These are phyloP conservation scores for Climacteris rufus DNA, from an alignment of 2,113 vertebrate species.

Conservation along the genomic window DNA sequence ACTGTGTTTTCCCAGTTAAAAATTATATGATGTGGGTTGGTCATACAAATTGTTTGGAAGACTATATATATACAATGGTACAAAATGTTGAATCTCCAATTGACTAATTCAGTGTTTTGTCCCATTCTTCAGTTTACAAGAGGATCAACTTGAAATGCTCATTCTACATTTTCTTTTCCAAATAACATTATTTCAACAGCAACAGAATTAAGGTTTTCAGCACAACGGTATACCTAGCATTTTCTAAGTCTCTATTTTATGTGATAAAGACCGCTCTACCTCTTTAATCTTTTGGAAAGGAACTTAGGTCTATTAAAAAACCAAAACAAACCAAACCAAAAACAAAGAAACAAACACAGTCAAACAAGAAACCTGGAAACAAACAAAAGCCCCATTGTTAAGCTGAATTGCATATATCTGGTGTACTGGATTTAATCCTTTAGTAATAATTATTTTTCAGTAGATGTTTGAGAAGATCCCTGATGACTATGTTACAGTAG, in stretches of 20 bases:
- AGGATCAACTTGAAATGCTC: background rate
- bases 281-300: background rate
- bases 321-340: background rate
- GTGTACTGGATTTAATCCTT: background rate
- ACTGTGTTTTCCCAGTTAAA: background rate
- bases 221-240: background rate
- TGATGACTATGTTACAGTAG: background rate
- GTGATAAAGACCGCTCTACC: rapidly evolving
- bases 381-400: background rate
- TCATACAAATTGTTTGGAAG: background rate
- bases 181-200: background rate
- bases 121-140: background rate
- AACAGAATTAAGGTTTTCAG: background rate
- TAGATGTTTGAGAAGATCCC: background rate
- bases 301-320: rapidly evolving
- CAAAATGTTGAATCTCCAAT: background rate
- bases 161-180: background rate
- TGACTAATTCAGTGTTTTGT: background rate
- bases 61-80: background rate
- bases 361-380: background rate
- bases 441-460: background rate
- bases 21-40: background rate
- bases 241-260: background rate
- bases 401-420: background rate
- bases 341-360: background rate